Base-by-base conservation (phyloP, 2,797 vertebrate genomes). In the Crypturellus tataupa region DNA sequence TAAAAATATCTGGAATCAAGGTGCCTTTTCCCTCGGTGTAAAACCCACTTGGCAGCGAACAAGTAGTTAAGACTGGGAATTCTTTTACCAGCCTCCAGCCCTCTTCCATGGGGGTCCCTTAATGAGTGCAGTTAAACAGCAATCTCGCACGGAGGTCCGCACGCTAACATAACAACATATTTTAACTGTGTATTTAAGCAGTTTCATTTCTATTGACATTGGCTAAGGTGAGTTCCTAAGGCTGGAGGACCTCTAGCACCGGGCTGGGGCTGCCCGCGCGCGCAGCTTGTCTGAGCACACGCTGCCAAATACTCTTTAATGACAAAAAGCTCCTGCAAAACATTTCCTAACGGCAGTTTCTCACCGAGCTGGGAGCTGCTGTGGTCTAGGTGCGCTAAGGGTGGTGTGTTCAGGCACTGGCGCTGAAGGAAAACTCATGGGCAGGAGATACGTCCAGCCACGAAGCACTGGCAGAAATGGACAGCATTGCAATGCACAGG, bases 121-220 rank as follows among this genome's bases (percentile, higher is more conserved):
- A 79, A 87, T 16, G 23, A 63, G 47, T 58, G 46, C 14, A 81
- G 73, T 89, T 91, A 92, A 89, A 91, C 42, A 84, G 56, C 80
- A 95, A 64, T 90, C 95, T 90, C 47, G 20, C 95, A 96, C 0
- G 92, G 95, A 97, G 96, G 97, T 96, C 97, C 85, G 81, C 86
- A 95, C 6, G 51, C 80, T 93, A 97, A 95, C 89, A 92, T 91
- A 95, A 94, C 92, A 95, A 94, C 94, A 55, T 89, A 85, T 78
- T 93, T 95, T 94, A 95, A 92, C 73, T 73, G 90, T 59, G 84
- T 93, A 93, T 77, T 90, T 93, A 90, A 94, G 95, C 60, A 83
- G 80, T 85, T 95, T 93, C 39, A 85, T 42, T 91, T 71, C 85
- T 94, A 90, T 80, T 95, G 81, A 96, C 68, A 55, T 92, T 92